Evolutionary conservation across 2,888 invertebrate species (phyloP), one percentile per base, ranked within the genome.

Genomic region (Tethea ocularis): DNA sequence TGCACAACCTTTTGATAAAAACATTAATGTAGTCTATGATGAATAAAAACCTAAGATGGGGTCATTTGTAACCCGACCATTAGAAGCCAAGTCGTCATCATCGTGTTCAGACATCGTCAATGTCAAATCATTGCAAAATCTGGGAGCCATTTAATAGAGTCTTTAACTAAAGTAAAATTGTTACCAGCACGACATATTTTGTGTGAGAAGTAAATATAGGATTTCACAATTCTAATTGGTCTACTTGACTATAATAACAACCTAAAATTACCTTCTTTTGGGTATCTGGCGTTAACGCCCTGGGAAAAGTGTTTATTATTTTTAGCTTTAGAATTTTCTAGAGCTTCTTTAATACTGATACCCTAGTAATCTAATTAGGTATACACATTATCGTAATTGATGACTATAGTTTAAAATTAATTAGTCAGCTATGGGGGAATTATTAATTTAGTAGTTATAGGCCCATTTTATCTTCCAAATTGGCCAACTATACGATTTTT

Each of bases 101-200:
- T 58, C 58, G 38, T 51, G 57, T 29, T 51, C 41, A n/a, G 17
- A 41, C 33, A 41, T 20, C 53, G 51, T 57, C 46, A 54, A 54
- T 54, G 33, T 51, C 41, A 41, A 38, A 10, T 33, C 20, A 26
- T 58, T 46, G 17, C 52, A n/a, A 53, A 53, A 29, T 33, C 53
- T 53, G 3, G 54, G 33, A 13, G 33, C 33, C 15, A 53, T 29
- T 54, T 33, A 33, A 54, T 33, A 33, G 36, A 10, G 1, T 38
- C n/a, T 38, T 38, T 38, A 46, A 10, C 46, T 20, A 46, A 20
- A 46, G 7, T n/a, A 38, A 38, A 38, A 38, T 38, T 38, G 38
- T n/a, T n/a, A 6, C 1, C 17, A 46, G 7, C 10, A 46, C 17
- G 46, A 10, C 20, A 20, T 17, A 2, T 46, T 41, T 46, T 1